phyloP scores from a whole-genome alignment of 2,797 vertebrate species.

The Hemibagrus guttatus region DNA sequence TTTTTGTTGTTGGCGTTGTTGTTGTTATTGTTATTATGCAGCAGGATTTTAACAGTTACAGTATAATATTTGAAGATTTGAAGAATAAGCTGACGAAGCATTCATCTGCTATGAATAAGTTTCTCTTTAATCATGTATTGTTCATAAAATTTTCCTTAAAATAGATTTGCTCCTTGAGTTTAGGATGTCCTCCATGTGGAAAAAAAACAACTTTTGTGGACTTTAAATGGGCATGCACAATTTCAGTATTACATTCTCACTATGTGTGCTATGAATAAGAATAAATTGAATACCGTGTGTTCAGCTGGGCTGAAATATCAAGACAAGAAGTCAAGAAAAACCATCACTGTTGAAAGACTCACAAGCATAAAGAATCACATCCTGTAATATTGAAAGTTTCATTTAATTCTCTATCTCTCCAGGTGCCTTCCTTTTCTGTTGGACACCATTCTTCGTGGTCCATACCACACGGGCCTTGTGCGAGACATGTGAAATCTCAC shows the following conservation, averaged over 20 bases:
- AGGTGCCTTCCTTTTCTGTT: constrained; percentile 94
- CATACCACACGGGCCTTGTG: constrained; percentile 87
- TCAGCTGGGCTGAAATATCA: not conserved
- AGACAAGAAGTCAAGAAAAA: not conserved
- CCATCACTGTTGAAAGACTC: not conserved
- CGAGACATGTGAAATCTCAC: constrained; percentile 78
- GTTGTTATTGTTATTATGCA: too few species aligned
- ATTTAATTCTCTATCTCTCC: constrained; percentile 28
- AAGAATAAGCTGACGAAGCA: not conserved
- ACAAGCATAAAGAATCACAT: not conserved
- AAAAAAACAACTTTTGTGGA: not conserved
- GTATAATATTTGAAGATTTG: too few species aligned
- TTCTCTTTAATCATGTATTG: not conserved
- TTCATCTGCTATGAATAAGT: not conserved
- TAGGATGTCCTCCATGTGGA: not conserved
- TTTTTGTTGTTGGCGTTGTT: too few species aligned
- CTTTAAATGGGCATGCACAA: not conserved
- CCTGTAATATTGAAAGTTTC: too few species aligned
- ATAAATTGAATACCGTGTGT: not conserved
- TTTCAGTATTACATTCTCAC: not conserved
- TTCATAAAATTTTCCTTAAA: not conserved
- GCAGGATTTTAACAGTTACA: too few species aligned
- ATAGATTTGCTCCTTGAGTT: not conserved
- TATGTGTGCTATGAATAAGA: not conserved
- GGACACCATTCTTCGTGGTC: constrained; percentile 96